These are phyloP conservation scores for Chroicocephalus ridibundus DNA, from an alignment of 2,113 vertebrate species.

Conservation along the genomic window DNA sequence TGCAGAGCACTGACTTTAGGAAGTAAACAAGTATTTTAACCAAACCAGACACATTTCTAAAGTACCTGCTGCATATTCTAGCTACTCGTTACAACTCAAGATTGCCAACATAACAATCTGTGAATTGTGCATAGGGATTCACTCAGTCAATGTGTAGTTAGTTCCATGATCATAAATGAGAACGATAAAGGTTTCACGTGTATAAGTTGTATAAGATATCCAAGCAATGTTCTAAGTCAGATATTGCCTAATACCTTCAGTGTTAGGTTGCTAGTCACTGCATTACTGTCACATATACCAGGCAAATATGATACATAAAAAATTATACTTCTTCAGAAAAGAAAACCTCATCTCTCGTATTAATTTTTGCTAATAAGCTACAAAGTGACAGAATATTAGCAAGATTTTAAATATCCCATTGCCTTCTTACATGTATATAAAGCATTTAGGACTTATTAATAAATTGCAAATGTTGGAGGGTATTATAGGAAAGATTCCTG, in stretches of 20 bases:
- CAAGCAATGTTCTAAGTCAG: not conserved
- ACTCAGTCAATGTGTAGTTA: not conserved
- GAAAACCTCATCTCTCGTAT: not conserved
- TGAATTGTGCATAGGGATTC: not conserved
- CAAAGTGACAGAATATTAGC: not conserved
- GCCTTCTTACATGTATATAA: not conserved
- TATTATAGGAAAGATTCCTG: not conserved
- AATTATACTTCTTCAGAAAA: not conserved
- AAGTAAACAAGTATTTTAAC: not conserved
- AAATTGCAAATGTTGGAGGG: not conserved
- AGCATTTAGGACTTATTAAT: not conserved
- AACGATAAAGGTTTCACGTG: not conserved
- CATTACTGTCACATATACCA: not conserved
- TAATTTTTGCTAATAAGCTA: not conserved
- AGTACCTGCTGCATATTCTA: not conserved
- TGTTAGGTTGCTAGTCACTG: not conserved
- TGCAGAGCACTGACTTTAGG: not conserved
- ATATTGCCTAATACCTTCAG: not conserved
- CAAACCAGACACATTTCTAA: not conserved
- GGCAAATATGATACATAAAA: not conserved
- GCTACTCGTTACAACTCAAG: not conserved
- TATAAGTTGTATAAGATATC: not conserved
- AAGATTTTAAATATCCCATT: not conserved
- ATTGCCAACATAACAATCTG: not conserved
- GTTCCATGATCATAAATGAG: not conserved